Evolutionary conservation across 2,888 invertebrate species (phyloP).

Genomic region (Hirtodrosophila alboralis): DNA sequence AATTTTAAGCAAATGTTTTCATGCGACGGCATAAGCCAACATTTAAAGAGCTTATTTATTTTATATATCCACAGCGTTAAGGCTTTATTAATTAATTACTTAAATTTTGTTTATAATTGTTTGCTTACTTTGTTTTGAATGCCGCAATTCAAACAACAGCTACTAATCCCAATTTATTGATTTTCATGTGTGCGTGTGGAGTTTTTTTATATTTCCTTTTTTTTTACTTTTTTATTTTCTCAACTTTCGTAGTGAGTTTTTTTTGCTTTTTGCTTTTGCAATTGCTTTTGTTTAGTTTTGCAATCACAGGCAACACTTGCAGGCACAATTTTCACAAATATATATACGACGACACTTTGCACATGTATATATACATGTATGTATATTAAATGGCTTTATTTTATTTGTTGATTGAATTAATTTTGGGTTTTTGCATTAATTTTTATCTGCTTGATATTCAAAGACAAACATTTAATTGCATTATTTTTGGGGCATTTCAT

Average conservation of each 20-base stretch:
- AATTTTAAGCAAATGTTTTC: too few species aligned
- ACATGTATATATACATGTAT: constrained; percentile 8
- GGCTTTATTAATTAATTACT: not conserved
- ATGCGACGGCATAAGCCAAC: too few species aligned
- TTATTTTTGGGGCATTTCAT: not conserved
- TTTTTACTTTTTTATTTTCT: constrained; percentile 1
- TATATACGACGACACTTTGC: constrained; percentile 28
- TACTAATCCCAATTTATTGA: constrained; percentile 82
- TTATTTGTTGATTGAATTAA: constrained; percentile 5
- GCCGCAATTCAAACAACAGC: constrained; percentile 59
- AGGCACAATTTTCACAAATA: constrained; percentile 25
- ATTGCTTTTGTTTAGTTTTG: constrained; percentile 55
- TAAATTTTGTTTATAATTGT: too few species aligned
- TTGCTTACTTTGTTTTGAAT: constrained; percentile 66
- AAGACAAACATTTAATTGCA: too few species aligned
- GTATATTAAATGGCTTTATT: not conserved
- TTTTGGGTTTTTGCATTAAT: not conserved
- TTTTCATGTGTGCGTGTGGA: constrained; percentile 62
- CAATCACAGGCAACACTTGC: constrained; percentile 26
- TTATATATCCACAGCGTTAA: too few species aligned
- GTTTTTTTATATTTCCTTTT: constrained; percentile 3
- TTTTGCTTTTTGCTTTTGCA: constrained; percentile 29
- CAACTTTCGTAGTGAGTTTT: constrained; percentile 26
- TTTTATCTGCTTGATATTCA: too few species aligned
- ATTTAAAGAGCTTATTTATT: too few species aligned